Evolutionary conservation across 2,888 invertebrate species (phyloP).

Genomic region (Elysia crispata): DNA sequence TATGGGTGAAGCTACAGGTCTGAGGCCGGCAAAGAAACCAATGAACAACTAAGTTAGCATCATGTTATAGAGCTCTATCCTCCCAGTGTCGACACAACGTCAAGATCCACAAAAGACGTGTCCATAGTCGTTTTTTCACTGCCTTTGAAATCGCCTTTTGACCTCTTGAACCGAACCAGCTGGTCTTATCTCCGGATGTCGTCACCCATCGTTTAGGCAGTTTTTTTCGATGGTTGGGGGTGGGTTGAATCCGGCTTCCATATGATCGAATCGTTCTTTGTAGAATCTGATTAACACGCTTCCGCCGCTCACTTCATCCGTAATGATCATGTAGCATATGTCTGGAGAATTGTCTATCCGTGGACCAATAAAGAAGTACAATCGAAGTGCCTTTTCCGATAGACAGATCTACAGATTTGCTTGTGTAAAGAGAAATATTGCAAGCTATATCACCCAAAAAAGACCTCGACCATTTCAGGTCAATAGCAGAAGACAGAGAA

Average conservation of each 20-base stretch:
- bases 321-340: not conserved
- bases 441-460: not conserved
- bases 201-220: not conserved
- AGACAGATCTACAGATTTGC: no score
- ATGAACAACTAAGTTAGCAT: no score
- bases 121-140: not conserved
- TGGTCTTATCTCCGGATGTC: not conserved
- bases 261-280: not conserved
- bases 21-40: no score
- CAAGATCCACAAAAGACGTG: slow-evolving; percentile 30
- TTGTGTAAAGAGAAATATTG: slow-evolving; percentile 1
- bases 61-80: no score
- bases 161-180: not conserved
- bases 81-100: not conserved
- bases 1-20: no score
- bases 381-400: slow-evolving; percentile 22
- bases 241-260: not conserved
- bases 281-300: not conserved
- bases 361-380: not conserved
- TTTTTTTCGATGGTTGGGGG: not conserved
- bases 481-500: no score
- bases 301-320: not conserved
- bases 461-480: no score
- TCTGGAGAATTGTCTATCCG: not conserved
- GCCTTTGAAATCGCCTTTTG: not conserved